Conservation (phyloP, 2,888 invertebrate genomes). For the Archips xylosteana region DNA sequence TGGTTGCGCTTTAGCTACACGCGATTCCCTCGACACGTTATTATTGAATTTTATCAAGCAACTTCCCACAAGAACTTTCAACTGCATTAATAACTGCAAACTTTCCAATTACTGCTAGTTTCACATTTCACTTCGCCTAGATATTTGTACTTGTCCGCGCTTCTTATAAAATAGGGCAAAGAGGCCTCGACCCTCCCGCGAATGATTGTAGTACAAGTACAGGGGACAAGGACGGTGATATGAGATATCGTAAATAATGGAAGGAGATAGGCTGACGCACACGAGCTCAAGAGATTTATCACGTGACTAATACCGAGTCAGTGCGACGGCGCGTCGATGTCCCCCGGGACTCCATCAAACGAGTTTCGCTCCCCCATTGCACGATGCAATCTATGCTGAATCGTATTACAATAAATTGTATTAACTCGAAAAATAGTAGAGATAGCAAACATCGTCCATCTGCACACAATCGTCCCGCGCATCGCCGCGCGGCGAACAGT, state of each 20-base stretch:
- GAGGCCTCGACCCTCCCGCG: slow-evolving; percentile 65
- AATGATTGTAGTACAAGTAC: slow-evolving; percentile 70
- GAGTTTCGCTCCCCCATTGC: slow-evolving; percentile 82
- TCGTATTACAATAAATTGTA: slow-evolving; percentile 86
- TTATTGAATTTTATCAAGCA: slow-evolving; percentile 5
- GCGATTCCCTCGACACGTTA: slow-evolving; percentile 22
- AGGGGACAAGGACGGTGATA: slow-evolving; percentile 68
- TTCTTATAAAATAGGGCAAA: slow-evolving; percentile 69
- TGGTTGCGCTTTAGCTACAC: slow-evolving; percentile 26
- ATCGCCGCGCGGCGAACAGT: slow-evolving; percentile 48
- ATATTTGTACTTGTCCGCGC: slow-evolving; percentile 63
- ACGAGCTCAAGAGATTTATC: slow-evolving; percentile 80
- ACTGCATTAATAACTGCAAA: neutral
- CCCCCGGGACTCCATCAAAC: slow-evolving; percentile 84
- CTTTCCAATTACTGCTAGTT: slow-evolving; percentile 25
- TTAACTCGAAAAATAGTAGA: slow-evolving; percentile 85
- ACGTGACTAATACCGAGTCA: slow-evolving; percentile 83
- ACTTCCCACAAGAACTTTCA: neutral
- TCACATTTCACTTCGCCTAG: slow-evolving; percentile 34
- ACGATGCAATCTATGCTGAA: slow-evolving; percentile 86
- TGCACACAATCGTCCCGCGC: slow-evolving; percentile 79
- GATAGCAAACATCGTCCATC: slow-evolving; percentile 85
- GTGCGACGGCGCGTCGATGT: slow-evolving; percentile 74
- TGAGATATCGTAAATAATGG: slow-evolving; percentile 62
- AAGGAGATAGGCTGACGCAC: slow-evolving; percentile 69